Base-by-base conservation (phyloP, 2,888 invertebrate species). In the Horisme vitalbata region DNA sequence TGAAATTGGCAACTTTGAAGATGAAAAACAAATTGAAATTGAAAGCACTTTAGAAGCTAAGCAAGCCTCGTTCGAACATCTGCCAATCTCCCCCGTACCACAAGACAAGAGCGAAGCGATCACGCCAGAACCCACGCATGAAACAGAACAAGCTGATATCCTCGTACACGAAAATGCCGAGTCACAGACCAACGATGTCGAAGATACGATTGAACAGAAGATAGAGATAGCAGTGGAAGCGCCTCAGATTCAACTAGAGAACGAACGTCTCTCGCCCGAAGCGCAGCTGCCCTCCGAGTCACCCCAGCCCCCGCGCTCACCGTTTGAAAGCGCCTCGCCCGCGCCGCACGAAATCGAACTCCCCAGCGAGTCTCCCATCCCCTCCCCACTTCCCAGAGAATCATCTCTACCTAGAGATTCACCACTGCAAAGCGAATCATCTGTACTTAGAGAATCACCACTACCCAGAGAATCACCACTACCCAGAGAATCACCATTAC, bases 41-140 rank as follows among this genome's bases (percentile, higher is more conserved):
- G 20, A 27, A 8, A 5, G 21, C 7, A 32, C 31, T 8, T 32
- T 46, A 4, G 50, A 51, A 24, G 41, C 33, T 7, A 32, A 48
- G 5, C 37, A 12, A 3, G 38, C 33, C 7, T 34, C 45, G 5
- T 43, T 39, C 6, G 57, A 51, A 9, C 49, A 45, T 21, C 26
- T 53, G 26, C 33, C 38, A n/a, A 10, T 23, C 3, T 52, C 54
- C 1, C 51, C 56, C n/a, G 45, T 30, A 31, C 65, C 68, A 4
- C 62, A 65, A 2, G 56, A 54, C 3, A 31, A 47, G 23, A 59
- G 58, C 18, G 63, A 63, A 33, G 63, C 26, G 55, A 47, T 55
- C 36, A 63, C 71, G 3, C 68, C 71, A 6, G 70, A 71, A 32
- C 63, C 59, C 26, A 46, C 49, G 4, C 47, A 57, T 52, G 61